Base-by-base conservation (phyloP, 2,797 vertebrate species). In the Onychomys arenicola region DNA sequence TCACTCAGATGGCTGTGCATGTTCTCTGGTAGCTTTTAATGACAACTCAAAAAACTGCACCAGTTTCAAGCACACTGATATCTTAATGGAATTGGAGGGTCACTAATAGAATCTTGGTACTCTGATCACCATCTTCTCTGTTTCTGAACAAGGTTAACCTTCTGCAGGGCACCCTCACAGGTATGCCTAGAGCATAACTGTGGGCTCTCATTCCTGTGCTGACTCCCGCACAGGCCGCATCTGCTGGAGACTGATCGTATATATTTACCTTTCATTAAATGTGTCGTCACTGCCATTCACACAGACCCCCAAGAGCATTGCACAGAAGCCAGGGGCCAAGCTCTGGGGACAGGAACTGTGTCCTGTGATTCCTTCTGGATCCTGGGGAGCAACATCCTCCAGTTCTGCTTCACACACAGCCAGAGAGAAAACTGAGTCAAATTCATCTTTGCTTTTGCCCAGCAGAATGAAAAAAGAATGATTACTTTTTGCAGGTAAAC, bases 181-280 rank as follows among this genome's bases (percentile, higher is more conserved):
- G 94, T 65, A 82, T 73, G 89, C 90, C 2, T 43, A 55, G 17
- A 69, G 37, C 0, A 6, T 16, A 37, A 16, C 19, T 4, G 2
- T 0, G 27, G 71, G 32, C 40, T 46, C 85, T n/a, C 65, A 21
- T 85, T 6, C 37, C 59, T 21, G 27, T 1, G 0, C 49, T 57
- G 16, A 81, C 86, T 88, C 77, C 77, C 65, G 46, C 73, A 65
- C 88, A 34, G 82, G 69, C 71, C 25, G 92, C 88, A 92, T 88
- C 82, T 97, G 95, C 92, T 90, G 85, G 93, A 96, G 73, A 77
- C 69, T 52, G 85, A 89, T 92, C 52, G 0, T 92, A 82, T 95
- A 96, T 95, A 87, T 95, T 96, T 91, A 91, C 89, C 82, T 96
- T 96, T 95, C 92, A 93, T 96, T 95, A 91, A 94, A 95, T 19